Base-by-base conservation (phyloP, 2,888 invertebrate species). In the Sthenelais limicola region DNA sequence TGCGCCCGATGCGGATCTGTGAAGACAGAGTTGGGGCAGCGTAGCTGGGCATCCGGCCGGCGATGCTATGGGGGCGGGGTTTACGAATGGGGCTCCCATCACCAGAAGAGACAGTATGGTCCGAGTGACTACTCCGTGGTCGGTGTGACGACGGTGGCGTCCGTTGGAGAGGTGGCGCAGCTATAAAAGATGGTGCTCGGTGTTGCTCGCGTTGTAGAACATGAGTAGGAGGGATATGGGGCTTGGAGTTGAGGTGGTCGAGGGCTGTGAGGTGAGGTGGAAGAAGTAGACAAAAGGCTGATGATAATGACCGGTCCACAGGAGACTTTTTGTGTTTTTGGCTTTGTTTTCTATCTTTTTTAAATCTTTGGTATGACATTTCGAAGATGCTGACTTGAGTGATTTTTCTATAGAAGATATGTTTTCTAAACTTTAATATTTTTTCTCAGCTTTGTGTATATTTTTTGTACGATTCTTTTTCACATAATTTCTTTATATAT, bases 41-140 rank as follows among this genome's bases (percentile, higher is more conserved):
- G 56, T 79, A 79, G 73, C 74, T 73, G 24, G 79, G 79, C 28
- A 75, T 56, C 38, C 74, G 71, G 33, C 79, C 79, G 18, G 76
- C 77, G 28, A 78, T 73, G 69, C 79, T 79, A 73, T 79, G 79
- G 3, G 79, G 79, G n/a, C 79, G 70, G n/a, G 73, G 75, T 33
- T 74, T 66, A 32, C 73, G 71, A 12, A 73, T 35, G 7, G 75
- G 75, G 52, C 73, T 73, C 9, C 71, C 71, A 12, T 75, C 75
- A n/a, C 75, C 69, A 32, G 73, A 73, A 24, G 74, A 74, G 69
- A 74, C 24, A 24, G 74, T 71, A 33, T 69, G 47, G 28, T 75
- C 75, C 24, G 75, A 75, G 30, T 75, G 71, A 32, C 73, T 73
- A 68, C 75, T 73, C 58, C 74, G 67, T 33, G 68, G 68, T 21